Evolutionary conservation across 2,888 invertebrate genomes (phyloP), one percentile per base, ranked within the genome.

Genomic region (Blastobasis lacticolella): DNA sequence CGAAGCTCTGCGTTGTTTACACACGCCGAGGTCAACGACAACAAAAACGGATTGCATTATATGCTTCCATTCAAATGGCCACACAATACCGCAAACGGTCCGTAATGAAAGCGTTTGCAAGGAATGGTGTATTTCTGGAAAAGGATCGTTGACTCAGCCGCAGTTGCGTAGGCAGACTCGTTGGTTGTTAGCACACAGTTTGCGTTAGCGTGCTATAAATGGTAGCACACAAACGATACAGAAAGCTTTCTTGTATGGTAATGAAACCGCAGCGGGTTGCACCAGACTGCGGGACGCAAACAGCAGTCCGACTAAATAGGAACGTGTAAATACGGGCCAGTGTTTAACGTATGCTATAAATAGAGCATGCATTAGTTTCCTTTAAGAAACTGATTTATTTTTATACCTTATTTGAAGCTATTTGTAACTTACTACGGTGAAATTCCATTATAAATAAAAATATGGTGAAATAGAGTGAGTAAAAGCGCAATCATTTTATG

Each of bases 121-220:
- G 62, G 66, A 45, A 46, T 48, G 50, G 52, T 40, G 42, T 46
- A 49, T 48, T 64, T 64, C 61, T 61, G 59, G 65, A 66, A 66
- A 62, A 63, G 61, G 66, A 69, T 63, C 70, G 63, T 68, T 73
- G 73, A 75, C 68, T 76, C 70, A 72, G 54, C 58, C 51, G 49
- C 56, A 49, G 45, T 50, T 57, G 73, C 69, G 75, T 76, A 63
- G 76, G 75, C 57, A 62, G 58, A 60, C 66, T 64, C 54, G 71
- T 63, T 62, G 55, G 62, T 64, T 54, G 71, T 63, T 62, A 56
- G 62, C 48, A 50, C 47, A 46, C n/a, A 38, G 45, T 46, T 50
- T 41, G 50, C 51, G 23, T 23, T 23, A 59, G 57, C 52, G 56
- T 57, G 55, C 57, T 61, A 58, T 59, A 58, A 58, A 60, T 53